A percentile compares a stretch with the other conserved stretches of the same genome.
Evolutionary conservation across 2,888 invertebrate genomes (phyloP).

Genomic region (Cylloceria caligata): DNA sequence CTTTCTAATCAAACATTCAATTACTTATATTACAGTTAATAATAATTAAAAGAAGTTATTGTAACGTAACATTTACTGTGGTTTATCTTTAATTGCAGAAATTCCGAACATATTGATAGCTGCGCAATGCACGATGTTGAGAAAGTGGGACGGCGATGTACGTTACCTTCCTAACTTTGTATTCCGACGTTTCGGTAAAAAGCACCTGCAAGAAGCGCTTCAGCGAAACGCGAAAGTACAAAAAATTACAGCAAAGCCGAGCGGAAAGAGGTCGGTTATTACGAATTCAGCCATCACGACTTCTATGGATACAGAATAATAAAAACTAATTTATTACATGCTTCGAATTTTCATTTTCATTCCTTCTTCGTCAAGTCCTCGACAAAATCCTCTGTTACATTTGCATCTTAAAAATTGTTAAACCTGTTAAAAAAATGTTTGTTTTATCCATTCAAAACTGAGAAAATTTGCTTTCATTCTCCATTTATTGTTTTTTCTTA

Average conservation of each 20-base stretch:
- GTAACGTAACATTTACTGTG: not conserved
- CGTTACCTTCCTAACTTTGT: slow-evolving; percentile 89
- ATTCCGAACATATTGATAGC: slow-evolving; percentile 89
- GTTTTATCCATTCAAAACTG: too few relatives aligned
- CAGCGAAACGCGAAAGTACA: slow-evolving; percentile 78
- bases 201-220: slow-evolving; percentile 77
- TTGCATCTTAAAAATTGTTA: not conserved
- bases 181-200: slow-evolving; percentile 86
- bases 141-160: slow-evolving; percentile 89
- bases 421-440: too few relatives aligned
- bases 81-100: slow-evolving; percentile 85
- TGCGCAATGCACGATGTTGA: slow-evolving; percentile 87
- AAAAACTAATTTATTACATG: slow-evolving; percentile 6
- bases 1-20: too few relatives aligned
- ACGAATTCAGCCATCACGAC: not conserved
- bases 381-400: not conserved
- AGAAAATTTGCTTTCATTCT: not conserved
- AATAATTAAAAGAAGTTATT: too few relatives aligned
- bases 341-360: slow-evolving; percentile 1
- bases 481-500: not conserved
- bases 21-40: too few relatives aligned
- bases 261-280: not conserved
- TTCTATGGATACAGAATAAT: slow-evolving; percentile 59
- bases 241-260: slow-evolving; percentile 16
- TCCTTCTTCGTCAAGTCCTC: not conserved